Conservation (phyloP, 2,888 invertebrate species). For the Aelia acuminata region DNA sequence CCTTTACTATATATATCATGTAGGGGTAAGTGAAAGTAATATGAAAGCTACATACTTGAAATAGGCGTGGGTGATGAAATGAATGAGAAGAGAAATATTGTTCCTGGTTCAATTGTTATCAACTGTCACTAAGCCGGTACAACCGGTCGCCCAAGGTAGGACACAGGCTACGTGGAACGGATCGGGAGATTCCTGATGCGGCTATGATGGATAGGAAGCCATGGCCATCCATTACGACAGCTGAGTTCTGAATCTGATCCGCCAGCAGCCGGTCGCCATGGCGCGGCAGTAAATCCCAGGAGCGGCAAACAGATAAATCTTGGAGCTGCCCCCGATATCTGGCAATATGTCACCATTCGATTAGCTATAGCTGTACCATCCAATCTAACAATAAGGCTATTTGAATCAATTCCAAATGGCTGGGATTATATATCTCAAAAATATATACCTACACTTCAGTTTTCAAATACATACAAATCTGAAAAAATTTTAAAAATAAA, state of each 20-base stretch:
- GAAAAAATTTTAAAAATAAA: too few species aligned
- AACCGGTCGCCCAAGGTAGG: background rate
- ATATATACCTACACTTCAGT: too few species aligned
- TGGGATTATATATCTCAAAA: background rate
- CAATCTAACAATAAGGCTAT: background rate
- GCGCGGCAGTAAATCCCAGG: background rate
- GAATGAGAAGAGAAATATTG: background rate
- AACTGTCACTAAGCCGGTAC: background rate
- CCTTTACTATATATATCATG: too few species aligned
- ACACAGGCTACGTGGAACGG: background rate
- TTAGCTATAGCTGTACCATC: background rate
- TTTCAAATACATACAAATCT: too few species aligned
- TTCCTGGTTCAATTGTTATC: background rate
- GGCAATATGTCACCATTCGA: constrained; percentile 14
- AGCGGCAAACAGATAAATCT: constrained; percentile 2
- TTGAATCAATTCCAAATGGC: background rate
- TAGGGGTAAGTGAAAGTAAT: too few species aligned
- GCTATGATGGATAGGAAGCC: background rate
- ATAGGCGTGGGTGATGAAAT: too few species aligned
- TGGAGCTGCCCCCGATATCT: background rate
- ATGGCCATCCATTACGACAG: background rate
- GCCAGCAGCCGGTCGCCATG: background rate
- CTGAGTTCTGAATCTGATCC: constrained; percentile 17
- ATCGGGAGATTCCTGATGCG: too few species aligned
- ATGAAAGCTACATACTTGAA: too few species aligned